Conservation (phyloP, 1,140 invertebrate species). For the Drosophila prosaltans region DNA sequence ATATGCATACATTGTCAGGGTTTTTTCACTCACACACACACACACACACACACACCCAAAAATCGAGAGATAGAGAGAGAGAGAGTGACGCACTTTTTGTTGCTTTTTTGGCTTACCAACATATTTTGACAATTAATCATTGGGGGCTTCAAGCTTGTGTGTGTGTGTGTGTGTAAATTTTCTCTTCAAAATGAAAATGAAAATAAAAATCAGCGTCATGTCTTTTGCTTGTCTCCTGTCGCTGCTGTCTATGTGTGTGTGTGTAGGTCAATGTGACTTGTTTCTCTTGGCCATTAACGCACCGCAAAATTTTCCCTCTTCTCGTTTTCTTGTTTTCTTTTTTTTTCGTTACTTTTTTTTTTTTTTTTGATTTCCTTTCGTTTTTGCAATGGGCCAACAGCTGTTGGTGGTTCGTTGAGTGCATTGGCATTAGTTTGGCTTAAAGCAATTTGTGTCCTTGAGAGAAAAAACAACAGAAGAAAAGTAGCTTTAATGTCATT, state of each 20-base stretch:
- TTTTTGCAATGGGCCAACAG: conserved; percentile 46
- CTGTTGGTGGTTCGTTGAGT: conserved; percentile 36
- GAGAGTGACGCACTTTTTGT: conserved; percentile 67
- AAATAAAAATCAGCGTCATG: conserved; percentile 52
- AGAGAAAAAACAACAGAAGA: too few relatives aligned
- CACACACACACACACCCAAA: conserved; percentile 43
- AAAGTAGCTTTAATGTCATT: neutral
- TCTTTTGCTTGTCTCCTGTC: conserved; percentile 39
- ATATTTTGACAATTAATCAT: conserved; percentile 83
- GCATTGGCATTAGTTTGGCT: conserved; percentile 41
- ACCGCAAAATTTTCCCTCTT: conserved; percentile 28
- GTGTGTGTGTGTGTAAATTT: conserved; percentile 33
- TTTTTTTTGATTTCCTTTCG: conserved; percentile 27
- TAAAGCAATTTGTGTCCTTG: conserved; percentile 29
- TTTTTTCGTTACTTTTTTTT: conserved; percentile 38
- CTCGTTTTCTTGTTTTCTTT: conserved; percentile 3
- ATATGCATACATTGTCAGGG: conserved; percentile 62
- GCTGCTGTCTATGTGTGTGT: conserved; percentile 25
- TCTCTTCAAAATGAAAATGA: conserved; percentile 27
- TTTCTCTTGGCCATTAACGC: conserved; percentile 60
- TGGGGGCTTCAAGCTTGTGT: conserved; percentile 28
- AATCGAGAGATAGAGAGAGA: conserved; percentile 14
- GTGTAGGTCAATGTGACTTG: conserved; percentile 77
- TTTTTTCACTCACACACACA: conserved; percentile 45
- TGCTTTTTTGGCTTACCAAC: conserved; percentile 55